Base-by-base conservation (phyloP, 2,797 vertebrate genomes). In the Loris lydekkerianus region DNA sequence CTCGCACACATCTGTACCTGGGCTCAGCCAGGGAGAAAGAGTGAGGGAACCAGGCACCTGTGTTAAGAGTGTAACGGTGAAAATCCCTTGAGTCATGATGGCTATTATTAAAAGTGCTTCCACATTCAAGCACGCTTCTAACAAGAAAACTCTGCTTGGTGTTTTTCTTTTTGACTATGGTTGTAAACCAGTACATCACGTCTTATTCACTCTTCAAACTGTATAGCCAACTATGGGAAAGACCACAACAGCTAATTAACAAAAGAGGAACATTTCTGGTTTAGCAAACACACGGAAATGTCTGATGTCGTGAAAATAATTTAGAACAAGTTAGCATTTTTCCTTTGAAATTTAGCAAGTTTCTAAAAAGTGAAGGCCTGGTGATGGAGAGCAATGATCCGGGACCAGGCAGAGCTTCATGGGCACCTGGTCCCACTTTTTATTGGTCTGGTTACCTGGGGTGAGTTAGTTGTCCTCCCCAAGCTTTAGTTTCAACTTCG, bases 31-130 rank as follows among this genome's bases (percentile, higher is more conserved):
- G 56, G 73, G 21, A 27, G 61, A 73, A 94, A 11, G 53, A 60
- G 75, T 5, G 18, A 18, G 40, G 27, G 43, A 73, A 56, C 17
- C 6, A 43, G 70, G 77, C 63, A 20, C 49, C 70, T 61, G 46
- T 10, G n/a, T 58, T 17, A 23, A 93, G 46, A 69, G 23, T 34
- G 5, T 10, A 56, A 60, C 18, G 2, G 20, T 11, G 69, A 80
- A 85, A 76, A 43, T 49, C 80, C 58, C 29, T 53, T 0, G 5
- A 34, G 53, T 81, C 58, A 15, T 40, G 17, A 23, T 56, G 10
- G 18, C 61, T 65, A 21, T 63, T 82, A 95, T 93, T 97, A 96
- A 95, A 96, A n/a, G 77, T 56, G 21, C 23, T 69, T 78, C 77
- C 40, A 25, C 34, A 7, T 65, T 34, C 61, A 34, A 56, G 86